Conservation (phyloP, 2,797 vertebrate species). For the Myoxocephalus aenaeus region DNA sequence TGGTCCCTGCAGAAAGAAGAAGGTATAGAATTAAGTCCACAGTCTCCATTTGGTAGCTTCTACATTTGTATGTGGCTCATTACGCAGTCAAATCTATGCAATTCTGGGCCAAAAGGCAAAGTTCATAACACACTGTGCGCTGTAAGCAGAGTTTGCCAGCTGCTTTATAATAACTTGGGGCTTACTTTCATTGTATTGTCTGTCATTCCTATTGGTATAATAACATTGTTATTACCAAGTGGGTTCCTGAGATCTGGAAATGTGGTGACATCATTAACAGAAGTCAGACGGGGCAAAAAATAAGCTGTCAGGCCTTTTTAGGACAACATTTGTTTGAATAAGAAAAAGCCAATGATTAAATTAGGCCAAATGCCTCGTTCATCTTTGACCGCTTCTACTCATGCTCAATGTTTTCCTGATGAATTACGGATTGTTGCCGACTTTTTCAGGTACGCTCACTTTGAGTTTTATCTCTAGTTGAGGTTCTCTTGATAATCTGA, state of each 20-base stretch:
- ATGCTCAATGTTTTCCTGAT: background rate
- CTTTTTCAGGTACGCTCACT: background rate
- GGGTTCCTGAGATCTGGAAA: background rate
- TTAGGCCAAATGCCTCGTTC: background rate
- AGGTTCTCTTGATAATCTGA: background rate
- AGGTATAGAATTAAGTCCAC: slow-evolving; percentile 29
- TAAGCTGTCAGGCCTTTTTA: background rate
- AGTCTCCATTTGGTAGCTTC: background rate
- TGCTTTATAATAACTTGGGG: background rate
- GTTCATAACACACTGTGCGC: background rate
- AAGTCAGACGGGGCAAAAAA: background rate
- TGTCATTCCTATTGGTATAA: background rate
- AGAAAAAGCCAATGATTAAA: background rate
- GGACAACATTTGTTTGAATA: background rate
- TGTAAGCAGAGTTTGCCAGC: background rate
- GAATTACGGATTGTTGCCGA: background rate
- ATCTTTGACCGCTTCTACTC: background rate
- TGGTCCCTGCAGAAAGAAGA: slow-evolving; percentile 74
- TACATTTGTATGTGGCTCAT: background rate
- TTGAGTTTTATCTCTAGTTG: background rate
- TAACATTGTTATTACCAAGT: background rate
- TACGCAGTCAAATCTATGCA: background rate
- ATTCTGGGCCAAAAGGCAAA: background rate
- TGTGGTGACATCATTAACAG: background rate
- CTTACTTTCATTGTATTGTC: background rate